Evolutionary conservation across 2,888 invertebrate species (phyloP).

Genomic region (Chaetogeoica ovagalla): DNA sequence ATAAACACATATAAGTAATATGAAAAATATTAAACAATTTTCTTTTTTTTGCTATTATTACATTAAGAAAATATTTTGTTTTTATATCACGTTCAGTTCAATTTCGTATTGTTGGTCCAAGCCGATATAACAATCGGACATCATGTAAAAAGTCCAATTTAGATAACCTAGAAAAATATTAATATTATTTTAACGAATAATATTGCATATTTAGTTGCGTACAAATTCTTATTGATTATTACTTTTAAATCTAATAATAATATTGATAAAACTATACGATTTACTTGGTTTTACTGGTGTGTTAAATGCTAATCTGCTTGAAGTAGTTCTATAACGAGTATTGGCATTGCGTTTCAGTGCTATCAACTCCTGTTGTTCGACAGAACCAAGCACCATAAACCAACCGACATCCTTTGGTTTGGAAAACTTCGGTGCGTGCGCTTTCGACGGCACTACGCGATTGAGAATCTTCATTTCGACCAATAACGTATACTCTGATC

Average conservation of each 20-base stretch:
- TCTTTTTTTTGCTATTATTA: background rate
- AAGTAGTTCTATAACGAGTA: slow-evolving; percentile 31
- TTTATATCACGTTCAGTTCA: slow-evolving; percentile 59
- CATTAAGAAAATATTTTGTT: background rate
- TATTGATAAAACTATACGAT: background rate
- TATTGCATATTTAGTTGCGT: background rate
- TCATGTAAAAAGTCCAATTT: slow-evolving; percentile 77
- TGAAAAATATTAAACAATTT: background rate
- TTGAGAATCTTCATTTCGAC: slow-evolving; percentile 65
- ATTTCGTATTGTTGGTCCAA: slow-evolving; percentile 85
- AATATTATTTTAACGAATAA: slow-evolving; percentile 51
- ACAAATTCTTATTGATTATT: background rate
- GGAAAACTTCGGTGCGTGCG: slow-evolving; percentile 82
- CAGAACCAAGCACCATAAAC: slow-evolving; percentile 83
- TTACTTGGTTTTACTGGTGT: slow-evolving; percentile 37
- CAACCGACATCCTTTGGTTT: slow-evolving; percentile 95
- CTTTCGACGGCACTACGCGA: slow-evolving; percentile 65
- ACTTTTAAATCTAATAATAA: background rate
- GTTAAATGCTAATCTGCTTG: slow-evolving; percentile 26
- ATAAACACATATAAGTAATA: no score
- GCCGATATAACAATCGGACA: slow-evolving; percentile 92
- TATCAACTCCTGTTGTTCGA: slow-evolving; percentile 71
- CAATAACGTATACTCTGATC: slow-evolving; percentile 73
- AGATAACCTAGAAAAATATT: slow-evolving; percentile 68
- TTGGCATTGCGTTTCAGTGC: slow-evolving; percentile 72